Evolutionary conservation across 2,888 invertebrate genomes (phyloP).

Genomic region (Caenorhabditis parvicauda): DNA sequence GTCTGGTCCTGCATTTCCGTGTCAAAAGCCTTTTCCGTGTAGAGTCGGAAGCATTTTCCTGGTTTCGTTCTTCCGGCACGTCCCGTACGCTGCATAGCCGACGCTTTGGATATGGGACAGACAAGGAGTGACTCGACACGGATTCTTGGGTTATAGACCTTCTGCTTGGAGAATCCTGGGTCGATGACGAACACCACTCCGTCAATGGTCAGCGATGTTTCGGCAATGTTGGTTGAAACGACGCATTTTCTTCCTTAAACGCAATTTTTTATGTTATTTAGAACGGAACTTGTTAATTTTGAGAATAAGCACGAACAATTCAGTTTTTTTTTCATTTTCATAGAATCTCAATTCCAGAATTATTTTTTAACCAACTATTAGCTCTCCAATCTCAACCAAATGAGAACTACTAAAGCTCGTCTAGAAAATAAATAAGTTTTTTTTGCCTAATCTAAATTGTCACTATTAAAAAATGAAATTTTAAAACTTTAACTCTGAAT

Average conservation of each 20-base stretch:
- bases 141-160: conserved; percentile 83
- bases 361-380: too few relatives aligned
- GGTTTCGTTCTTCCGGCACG: conserved; percentile 96
- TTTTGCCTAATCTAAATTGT: too few relatives aligned
- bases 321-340: not conserved
- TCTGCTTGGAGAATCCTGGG: conserved; percentile 98
- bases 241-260: conserved; percentile 68
- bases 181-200: conserved; percentile 99
- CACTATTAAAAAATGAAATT: too few relatives aligned
- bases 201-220: conserved; percentile 96
- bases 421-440: too few relatives aligned
- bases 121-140: conserved; percentile 95
- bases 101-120: conserved; percentile 97
- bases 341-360: too few relatives aligned
- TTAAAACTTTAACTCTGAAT: too few relatives aligned
- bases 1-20: conserved; percentile 99
- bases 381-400: too few relatives aligned
- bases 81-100: conserved; percentile 95
- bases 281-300: not conserved
- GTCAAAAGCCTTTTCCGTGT: conserved; percentile 89
- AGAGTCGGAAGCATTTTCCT: conserved; percentile 82
- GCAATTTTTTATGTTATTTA: not conserved
- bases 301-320: not conserved
- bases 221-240: conserved; percentile 97
- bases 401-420: too few relatives aligned